These are phyloP conservation scores for Pterocles gutturalis DNA, from an alignment of 2,113 vertebrate genomes.

Conservation along the genomic window DNA sequence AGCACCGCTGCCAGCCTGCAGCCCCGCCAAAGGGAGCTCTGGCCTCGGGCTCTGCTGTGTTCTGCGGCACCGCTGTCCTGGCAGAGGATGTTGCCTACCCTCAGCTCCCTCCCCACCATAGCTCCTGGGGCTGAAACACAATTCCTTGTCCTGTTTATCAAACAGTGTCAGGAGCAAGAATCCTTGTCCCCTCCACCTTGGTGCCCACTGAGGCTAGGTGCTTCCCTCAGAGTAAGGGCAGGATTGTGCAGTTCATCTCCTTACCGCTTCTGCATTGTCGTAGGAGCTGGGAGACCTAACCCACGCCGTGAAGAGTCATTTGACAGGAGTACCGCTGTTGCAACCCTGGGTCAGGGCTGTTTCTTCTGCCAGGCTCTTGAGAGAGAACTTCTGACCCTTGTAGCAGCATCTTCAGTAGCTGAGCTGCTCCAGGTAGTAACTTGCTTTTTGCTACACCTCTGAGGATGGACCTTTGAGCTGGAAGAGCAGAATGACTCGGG, in stretches of 20 bases:
- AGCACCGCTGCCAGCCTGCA: neutral
- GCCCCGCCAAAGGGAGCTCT: neutral
- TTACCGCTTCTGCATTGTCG: accelerated
- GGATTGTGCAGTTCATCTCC: neutral
- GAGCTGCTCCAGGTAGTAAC: neutral
- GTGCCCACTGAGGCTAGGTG: accelerated
- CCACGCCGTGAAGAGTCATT: neutral
- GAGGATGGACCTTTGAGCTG: neutral
- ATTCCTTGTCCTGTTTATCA: neutral
- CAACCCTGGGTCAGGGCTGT: neutral
- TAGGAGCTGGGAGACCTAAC: neutral
- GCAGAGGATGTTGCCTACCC: neutral
- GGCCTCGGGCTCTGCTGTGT: neutral
- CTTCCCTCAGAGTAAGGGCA: neutral
- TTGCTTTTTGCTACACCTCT: neutral
- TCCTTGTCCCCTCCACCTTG: neutral
- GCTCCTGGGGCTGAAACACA: neutral
- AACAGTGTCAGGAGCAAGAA: neutral
- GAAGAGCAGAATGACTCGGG: neutral
- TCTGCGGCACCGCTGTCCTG: accelerated
- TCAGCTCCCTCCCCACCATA: neutral
- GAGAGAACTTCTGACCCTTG: neutral
- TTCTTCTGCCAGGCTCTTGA: neutral
- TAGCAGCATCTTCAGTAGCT: neutral
- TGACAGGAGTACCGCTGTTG: neutral